Conservation (phyloP, 2,113 vertebrate species). For the Podarcis cretensis region DNA sequence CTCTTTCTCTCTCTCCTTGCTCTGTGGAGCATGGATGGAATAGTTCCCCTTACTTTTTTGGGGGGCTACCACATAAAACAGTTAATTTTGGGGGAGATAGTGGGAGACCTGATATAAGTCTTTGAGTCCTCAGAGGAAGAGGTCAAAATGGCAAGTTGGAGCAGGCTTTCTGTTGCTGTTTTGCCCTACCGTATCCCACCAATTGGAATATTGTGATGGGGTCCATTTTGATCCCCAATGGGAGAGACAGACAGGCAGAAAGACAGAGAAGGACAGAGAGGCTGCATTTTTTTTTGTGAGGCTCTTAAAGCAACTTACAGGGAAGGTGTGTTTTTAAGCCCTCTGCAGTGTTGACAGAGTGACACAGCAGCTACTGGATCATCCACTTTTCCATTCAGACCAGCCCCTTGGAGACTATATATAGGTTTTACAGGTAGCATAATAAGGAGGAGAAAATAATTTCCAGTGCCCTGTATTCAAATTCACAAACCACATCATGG, state of each 20-base stretch:
- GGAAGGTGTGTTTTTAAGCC: conserved; percentile 42
- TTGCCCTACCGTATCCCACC: not conserved
- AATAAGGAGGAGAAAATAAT: conserved; percentile 24
- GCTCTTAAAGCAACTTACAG: conserved; percentile 44
- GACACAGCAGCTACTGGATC: not conserved
- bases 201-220: not conserved
- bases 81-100: not conserved
- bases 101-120: not conserved
- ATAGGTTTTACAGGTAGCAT: conserved; percentile 46
- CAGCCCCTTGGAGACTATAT: conserved; percentile 18
- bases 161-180: conserved; percentile 33
- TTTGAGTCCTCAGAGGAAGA: not conserved
- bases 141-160: not conserved
- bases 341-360: conserved; percentile 35
- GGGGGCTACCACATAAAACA: conserved; percentile 6
- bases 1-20: not conserved
- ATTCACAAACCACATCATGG: conserved; percentile 25
- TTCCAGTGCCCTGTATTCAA: conserved; percentile 47
- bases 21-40: not conserved
- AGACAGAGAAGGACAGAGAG: not conserved
- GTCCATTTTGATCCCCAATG: conserved; percentile 27
- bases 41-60: conserved; percentile 1
- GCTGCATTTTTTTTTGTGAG: conserved; percentile 29
- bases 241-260: not conserved
- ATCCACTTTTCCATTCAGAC: conserved; percentile 42